Evolutionary conservation across 2,888 invertebrate genomes (phyloP), one percentile per base, ranked within the genome.

Genomic region (Subacronicta megacephala): DNA sequence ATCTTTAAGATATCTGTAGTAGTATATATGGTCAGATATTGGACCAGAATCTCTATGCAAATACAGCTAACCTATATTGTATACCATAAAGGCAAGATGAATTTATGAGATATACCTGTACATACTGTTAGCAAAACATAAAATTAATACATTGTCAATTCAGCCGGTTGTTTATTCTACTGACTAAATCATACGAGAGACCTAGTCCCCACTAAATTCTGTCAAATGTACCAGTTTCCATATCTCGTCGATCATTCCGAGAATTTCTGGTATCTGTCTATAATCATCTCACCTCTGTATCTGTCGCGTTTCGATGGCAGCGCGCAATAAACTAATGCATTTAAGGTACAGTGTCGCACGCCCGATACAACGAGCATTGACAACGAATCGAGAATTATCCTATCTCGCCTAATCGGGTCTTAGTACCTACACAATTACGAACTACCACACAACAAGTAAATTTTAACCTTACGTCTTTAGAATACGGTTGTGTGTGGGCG

Each of bases 341-440:
- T 89, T 89, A 90, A 85, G 81, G 85, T 83, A 81, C 87, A 85
- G 82, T 85, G 88, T 88, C 85, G 81, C 77, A 70, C 65, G 68
- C 64, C 71, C 68, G 90, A 89, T 90, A 90, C 84, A 72, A 61
- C 68, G 65, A 75, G 82, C 83, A 89, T 91, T 91, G 90, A 91
- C 87, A 85, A 83, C 84, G 85, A 81, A 88, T 87, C 85, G 81
- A 82, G 87, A 85, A 88, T 90, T 92, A 91, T 92, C 90, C 88
- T 84, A 83, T 88, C 85, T 80, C 81, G 80, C 86, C 86, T 91
- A 92, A 93, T 93, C 93, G 92, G 92, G 92, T 92, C 91, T 88
- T 72, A 80, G 81, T 64, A 68, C 72, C 72, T 69, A 73, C 62
- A 77, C 72, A 79, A 79, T 62, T 64, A 73, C 62, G 42, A 37